Percentiles rank a stretch among this genome's conserved stretches.
These are phyloP conservation scores for Okapia johnstoni DNA, from an alignment of 2,113 vertebrate genomes.

Conservation along the genomic window DNA sequence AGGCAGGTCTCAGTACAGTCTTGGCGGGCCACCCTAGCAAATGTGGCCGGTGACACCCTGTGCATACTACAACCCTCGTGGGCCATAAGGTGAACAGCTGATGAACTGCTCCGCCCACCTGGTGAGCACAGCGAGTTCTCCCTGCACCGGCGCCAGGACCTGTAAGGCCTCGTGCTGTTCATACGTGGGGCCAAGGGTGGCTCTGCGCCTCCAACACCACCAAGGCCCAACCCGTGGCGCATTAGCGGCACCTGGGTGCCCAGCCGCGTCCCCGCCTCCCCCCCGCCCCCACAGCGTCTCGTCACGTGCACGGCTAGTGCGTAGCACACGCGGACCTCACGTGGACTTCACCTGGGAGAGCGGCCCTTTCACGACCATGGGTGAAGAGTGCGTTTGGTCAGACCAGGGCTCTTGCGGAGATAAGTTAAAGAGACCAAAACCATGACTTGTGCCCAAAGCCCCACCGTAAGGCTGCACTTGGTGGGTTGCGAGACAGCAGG, in stretches of 20 bases:
- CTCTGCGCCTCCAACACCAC: constrained; percentile 86
- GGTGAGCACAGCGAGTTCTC: constrained; percentile 89
- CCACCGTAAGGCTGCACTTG: constrained; percentile 88
- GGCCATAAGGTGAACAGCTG: constrained; percentile 91
- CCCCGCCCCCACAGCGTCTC: constrained; percentile 80
- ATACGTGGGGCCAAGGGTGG: constrained; percentile 87
- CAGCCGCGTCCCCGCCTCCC: constrained; percentile 83
- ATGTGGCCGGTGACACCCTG: constrained; percentile 87
- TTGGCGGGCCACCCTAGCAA: constrained; percentile 83
- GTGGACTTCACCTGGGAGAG: constrained; percentile 91
- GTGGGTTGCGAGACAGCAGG: constrained; percentile 88
- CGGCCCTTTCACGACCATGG: constrained; percentile 90
- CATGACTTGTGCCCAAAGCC: constrained; percentile 92
- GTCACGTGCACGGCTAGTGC: constrained; percentile 82
- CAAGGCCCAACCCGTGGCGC: constrained; percentile 90
- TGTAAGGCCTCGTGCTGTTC: constrained; percentile 83
- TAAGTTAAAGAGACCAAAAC: constrained; percentile 93
- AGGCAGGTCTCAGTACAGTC: constrained; percentile 90
- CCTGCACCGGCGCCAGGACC: constrained; percentile 89
- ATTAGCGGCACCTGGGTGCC: constrained; percentile 93
- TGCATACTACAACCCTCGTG: constrained; percentile 90
- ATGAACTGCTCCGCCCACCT: constrained; percentile 84
- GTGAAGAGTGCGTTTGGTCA: constrained; percentile 91
- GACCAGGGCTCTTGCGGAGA: constrained; percentile 86
- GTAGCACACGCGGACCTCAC: constrained; percentile 89